Percentiles rank a stretch among this genome's conserved stretches.
Evolutionary conservation across 2,888 invertebrate genomes (phyloP).

Genomic region (Melanophora roralis): DNA sequence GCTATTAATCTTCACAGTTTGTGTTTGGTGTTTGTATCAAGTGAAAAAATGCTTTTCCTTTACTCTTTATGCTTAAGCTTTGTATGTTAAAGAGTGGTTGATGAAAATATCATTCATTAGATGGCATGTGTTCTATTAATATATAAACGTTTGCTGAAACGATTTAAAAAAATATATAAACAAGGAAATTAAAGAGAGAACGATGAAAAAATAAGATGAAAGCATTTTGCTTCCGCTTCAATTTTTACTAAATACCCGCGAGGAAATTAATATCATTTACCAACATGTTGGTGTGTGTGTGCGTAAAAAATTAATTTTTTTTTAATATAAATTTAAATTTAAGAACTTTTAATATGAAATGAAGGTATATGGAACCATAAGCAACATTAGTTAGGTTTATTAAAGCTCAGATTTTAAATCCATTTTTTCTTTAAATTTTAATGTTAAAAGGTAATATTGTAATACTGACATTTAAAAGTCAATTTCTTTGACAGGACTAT

Average conservation of each 20-base stretch:
- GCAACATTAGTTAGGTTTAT: no score
- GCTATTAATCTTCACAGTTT: constrained; percentile 15
- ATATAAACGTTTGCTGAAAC: constrained; percentile 39
- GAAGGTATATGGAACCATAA: no score
- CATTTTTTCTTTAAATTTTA: no score
- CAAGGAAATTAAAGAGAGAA: neutral
- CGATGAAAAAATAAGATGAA: neutral
- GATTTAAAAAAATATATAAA: neutral
- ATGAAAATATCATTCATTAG: no score
- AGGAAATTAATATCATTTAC: constrained; percentile 19
- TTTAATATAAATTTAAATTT: neutral
- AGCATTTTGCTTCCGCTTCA: constrained; percentile 43
- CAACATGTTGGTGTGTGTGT: neutral
- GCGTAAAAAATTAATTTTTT: neutral
- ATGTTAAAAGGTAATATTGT: no score
- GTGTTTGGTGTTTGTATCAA: neutral
- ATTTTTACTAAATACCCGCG: constrained; percentile 45
- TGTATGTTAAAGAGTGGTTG: no score
- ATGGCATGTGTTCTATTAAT: constrained; percentile 16
- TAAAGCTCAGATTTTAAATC: no score
- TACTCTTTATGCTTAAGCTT: neutral
- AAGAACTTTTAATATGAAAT: no score
- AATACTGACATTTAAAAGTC: no score
- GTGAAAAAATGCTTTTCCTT: neutral
- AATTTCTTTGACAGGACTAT: no score